Evolutionary conservation across 2,797 vertebrate species (phyloP).

Genomic region (Mycteria americana): DNA sequence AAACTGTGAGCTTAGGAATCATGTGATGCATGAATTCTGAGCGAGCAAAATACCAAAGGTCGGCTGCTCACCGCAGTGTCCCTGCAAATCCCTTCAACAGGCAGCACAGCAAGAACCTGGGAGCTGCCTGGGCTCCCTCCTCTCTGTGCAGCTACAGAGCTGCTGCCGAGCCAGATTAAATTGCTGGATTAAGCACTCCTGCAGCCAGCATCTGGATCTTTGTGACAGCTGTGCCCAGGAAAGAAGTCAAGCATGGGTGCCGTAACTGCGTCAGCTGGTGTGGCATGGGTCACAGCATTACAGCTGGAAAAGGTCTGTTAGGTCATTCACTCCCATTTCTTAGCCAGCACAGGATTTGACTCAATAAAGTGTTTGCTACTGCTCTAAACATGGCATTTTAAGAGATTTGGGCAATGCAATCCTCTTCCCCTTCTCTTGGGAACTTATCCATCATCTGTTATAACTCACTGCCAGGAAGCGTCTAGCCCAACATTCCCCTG

Average conservation of each 20-base stretch:
- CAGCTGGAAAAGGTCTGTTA: background rate
- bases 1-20: background rate
- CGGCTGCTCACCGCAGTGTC: background rate
- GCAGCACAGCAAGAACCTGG: background rate
- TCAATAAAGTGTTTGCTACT: background rate
- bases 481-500: background rate
- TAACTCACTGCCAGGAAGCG: background rate
- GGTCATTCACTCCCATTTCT: background rate
- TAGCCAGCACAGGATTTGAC: background rate
- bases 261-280: background rate
- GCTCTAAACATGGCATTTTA: background rate
- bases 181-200: constrained; percentile 43
- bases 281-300: background rate
- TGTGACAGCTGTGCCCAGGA: constrained; percentile 38
- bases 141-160: background rate
- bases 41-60: background rate
- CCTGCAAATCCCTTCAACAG: background rate
- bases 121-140: background rate
- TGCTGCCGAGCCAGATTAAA: background rate
- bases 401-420: background rate
- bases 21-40: background rate
- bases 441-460: background rate
- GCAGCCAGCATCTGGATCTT: background rate
- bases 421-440: background rate
- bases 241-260: background rate